These are phyloP conservation scores for Cataglyphis albicans DNA, from an alignment of 2,888 invertebrate genomes.

Conservation along the genomic window DNA sequence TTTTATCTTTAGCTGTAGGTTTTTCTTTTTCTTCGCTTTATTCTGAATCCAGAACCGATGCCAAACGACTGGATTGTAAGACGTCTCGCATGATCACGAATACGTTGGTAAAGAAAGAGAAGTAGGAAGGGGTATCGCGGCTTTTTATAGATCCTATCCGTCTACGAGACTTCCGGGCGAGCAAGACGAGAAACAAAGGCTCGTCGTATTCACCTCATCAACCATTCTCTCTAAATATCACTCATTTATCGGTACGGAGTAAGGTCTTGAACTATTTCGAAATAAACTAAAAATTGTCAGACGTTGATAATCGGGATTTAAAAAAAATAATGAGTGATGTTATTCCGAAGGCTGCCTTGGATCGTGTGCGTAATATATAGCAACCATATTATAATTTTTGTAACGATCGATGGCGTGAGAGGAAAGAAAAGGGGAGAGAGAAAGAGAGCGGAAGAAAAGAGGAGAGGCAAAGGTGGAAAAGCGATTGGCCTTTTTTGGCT, in stretches of 20 bases:
- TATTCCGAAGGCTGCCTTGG: background rate
- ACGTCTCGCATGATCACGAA: background rate
- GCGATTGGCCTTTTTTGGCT: constrained; percentile 73
- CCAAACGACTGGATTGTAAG: constrained; percentile 11
- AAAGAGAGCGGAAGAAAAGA: constrained; percentile 1
- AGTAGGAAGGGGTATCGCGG: background rate
- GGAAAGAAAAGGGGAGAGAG: background rate
- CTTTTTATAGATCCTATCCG: constrained; percentile 42
- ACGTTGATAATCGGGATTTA: constrained; percentile 9
- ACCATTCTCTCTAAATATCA: constrained; percentile 10
- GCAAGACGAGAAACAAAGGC: constrained; percentile 40
- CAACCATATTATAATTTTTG: constrained; percentile 26
- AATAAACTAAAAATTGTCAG: constrained; percentile 11
- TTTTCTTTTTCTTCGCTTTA: background rate
- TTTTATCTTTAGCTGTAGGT: background rate
- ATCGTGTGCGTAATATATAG: background rate
- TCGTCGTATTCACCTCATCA: constrained; percentile 28
- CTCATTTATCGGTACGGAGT: constrained; percentile 5
- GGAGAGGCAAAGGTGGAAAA: constrained; percentile 1
- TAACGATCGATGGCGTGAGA: constrained; percentile 30
- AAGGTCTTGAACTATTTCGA: background rate
- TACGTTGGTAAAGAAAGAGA: background rate
- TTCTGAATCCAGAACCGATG: background rate
- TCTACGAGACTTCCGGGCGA: constrained; percentile 39
- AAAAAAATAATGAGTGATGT: background rate